phyloP scores from a whole-genome alignment of 2,888 invertebrate species.

The Caenorhabditis angaria region DNA sequence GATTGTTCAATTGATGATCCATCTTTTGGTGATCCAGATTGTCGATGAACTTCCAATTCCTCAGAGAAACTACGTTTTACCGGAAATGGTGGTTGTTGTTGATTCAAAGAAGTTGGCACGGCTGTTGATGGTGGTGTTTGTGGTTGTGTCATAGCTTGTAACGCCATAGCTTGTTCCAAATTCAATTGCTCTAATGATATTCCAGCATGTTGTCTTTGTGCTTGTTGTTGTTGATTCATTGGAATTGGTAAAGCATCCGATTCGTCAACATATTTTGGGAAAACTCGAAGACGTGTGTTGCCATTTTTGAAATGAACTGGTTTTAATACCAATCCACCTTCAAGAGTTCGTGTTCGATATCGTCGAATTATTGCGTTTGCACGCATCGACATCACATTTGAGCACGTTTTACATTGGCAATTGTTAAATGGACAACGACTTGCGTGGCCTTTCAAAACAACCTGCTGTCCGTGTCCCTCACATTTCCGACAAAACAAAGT shows the following conservation, averaged over 20 bases:
- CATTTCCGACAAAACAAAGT: slow-evolving; percentile 68
- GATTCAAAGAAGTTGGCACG: slow-evolving; percentile 18
- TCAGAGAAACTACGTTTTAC: slow-evolving; percentile 45
- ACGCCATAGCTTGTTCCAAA: slow-evolving; percentile 18
- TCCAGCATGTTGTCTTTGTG: too few relatives aligned
- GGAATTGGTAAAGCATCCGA: slow-evolving; percentile 36
- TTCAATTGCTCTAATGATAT: slow-evolving; percentile 7
- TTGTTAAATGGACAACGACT: slow-evolving; percentile 69
- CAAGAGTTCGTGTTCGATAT: slow-evolving; percentile 67
- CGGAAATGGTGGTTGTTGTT: slow-evolving; percentile 30
- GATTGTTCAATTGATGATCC: slow-evolving; percentile 20
- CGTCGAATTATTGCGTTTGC: slow-evolving; percentile 71
- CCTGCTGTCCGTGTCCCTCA: slow-evolving; percentile 67
- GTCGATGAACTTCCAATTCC: slow-evolving; percentile 17
- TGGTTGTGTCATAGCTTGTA: slow-evolving; percentile 9
- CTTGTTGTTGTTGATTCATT: slow-evolving; percentile 16
- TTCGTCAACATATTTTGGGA: slow-evolving; percentile 71
- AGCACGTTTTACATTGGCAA: slow-evolving; percentile 71
- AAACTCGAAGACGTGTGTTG: slow-evolving; percentile 69
- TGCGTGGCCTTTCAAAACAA: slow-evolving; percentile 71
- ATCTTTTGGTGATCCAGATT: background rate
- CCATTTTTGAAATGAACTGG: slow-evolving; percentile 71
- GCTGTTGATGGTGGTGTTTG: slow-evolving; percentile 29
- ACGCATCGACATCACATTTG: slow-evolving; percentile 71
- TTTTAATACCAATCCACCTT: slow-evolving; percentile 70